phyloP scores from a whole-genome alignment of 2,888 invertebrate species.

The Scelioninae gen. 1 region DNA sequence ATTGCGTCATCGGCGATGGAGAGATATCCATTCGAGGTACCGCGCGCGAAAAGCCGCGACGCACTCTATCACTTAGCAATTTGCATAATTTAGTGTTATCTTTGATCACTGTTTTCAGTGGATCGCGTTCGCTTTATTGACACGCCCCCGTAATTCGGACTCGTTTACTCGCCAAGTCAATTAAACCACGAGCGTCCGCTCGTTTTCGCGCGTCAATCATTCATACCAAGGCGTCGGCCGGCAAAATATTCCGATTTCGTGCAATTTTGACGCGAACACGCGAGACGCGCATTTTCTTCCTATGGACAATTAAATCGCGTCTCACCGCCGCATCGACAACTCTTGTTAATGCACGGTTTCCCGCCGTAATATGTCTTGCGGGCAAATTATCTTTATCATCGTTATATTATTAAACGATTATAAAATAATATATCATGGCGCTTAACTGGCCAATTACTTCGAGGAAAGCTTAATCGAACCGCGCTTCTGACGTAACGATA shows the following conservation, averaged over 20 bases:
- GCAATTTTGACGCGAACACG: constrained; percentile 69
- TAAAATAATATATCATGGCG: constrained; percentile 56
- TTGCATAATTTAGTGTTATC: constrained; percentile 70
- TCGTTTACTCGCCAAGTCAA: constrained; percentile 81
- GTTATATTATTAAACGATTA: constrained; percentile 59
- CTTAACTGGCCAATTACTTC: constrained; percentile 12
- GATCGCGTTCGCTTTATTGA: constrained; percentile 76
- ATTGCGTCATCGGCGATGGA: constrained; percentile 61
- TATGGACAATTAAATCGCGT: constrained; percentile 65
- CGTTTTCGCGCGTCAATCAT: constrained; percentile 69
- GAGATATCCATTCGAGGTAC: constrained; percentile 24
- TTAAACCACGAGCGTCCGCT: constrained; percentile 67
- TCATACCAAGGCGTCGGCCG: constrained; percentile 49
- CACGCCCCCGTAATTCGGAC: constrained; percentile 83
- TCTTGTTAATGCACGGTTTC: constrained; percentile 64
- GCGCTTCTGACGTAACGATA: constrained; percentile 11
- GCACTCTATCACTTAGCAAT: constrained; percentile 71
- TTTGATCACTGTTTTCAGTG: constrained; percentile 71
- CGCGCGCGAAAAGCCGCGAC: constrained; percentile 63
- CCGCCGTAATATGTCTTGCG: constrained; percentile 35
- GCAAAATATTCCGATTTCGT: constrained; percentile 59
- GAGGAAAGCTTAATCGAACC: constrained; percentile 39
- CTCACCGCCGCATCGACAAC: constrained; percentile 64
- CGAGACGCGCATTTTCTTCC: constrained; percentile 69
- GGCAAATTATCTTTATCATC: constrained; percentile 50